These are phyloP conservation scores for Pseudomyrmex concolor DNA, from an alignment of 1,140 invertebrate species.

Conservation along the genomic window DNA sequence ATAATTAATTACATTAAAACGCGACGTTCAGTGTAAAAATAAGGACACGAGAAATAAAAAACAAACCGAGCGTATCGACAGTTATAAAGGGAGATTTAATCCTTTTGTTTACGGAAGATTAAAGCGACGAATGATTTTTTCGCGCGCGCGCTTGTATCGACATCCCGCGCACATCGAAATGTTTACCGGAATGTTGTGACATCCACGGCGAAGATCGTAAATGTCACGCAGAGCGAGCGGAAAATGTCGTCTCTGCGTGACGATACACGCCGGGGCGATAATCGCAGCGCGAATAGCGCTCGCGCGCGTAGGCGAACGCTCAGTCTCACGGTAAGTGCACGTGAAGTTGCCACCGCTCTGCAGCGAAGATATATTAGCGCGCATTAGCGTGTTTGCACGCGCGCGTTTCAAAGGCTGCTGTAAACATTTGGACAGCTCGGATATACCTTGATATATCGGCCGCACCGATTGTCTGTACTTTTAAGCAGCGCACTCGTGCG, in stretches of 20 bases:
- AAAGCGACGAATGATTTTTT: slow-evolving; percentile 9
- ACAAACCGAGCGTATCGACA: background rate
- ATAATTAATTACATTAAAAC: background rate
- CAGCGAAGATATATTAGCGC: slow-evolving; percentile 18
- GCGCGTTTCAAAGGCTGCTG: slow-evolving; percentile 6
- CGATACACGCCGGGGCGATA: background rate
- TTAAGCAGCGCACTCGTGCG: no score
- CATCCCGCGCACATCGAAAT: background rate
- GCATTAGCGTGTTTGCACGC: slow-evolving; percentile 16
- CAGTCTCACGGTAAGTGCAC: background rate
- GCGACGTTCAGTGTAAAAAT: no score
- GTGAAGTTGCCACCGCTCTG: background rate
- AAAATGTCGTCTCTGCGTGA: slow-evolving; percentile 16
- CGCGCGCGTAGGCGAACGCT: slow-evolving; percentile 1
- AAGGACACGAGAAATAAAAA: background rate
- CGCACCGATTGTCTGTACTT: background rate
- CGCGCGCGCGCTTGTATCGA: background rate
- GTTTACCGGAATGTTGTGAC: background rate
- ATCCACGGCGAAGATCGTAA: background rate
- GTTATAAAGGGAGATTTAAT: background rate
- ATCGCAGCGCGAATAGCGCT: background rate
- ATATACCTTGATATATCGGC: background rate
- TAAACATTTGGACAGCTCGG: slow-evolving; percentile 13
- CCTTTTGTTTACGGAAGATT: background rate
- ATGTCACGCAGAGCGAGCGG: slow-evolving; percentile 23